phyloP scores from a whole-genome alignment of 2,113 vertebrate species.

The Cercocebus atys region DNA sequence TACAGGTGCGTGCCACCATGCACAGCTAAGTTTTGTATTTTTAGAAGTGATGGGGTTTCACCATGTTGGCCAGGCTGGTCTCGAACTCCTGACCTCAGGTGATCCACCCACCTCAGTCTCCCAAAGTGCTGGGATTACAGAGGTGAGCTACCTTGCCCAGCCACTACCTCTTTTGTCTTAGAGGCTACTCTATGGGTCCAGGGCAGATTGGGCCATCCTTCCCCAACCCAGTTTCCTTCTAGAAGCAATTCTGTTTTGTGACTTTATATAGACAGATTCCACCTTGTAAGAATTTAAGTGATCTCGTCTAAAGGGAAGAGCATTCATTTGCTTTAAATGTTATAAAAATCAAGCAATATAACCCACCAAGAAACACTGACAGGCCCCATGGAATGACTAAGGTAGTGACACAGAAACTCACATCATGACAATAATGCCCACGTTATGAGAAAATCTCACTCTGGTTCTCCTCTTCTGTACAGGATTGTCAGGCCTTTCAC shows the following conservation, averaged over 20 bases:
- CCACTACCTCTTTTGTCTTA: neutral
- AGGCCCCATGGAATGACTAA: neutral
- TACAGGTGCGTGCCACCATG: too few relatives aligned
- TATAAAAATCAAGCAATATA: neutral
- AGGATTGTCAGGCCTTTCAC: too few relatives aligned
- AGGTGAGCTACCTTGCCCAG: too few relatives aligned
- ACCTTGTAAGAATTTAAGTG: neutral
- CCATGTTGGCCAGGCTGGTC: too few relatives aligned
- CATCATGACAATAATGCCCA: rapidly evolving
- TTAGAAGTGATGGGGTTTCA: too few relatives aligned
- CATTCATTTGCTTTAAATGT: neutral
- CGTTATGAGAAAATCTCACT: too few relatives aligned
- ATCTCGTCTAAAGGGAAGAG: neutral
- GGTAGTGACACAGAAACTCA: neutral
- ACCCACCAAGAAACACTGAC: rapidly evolving
- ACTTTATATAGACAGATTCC: neutral
- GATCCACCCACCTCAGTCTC: too few relatives aligned
- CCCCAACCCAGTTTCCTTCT: neutral
- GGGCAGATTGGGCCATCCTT: rapidly evolving
- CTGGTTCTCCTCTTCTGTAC: neutral
- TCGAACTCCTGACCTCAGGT: too few relatives aligned
- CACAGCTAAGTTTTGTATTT: too few relatives aligned
- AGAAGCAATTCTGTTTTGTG: neutral
- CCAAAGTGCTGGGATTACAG: too few relatives aligned
- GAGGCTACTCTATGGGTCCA: too few relatives aligned